These are phyloP conservation scores for Cotesia glomerata DNA, from an alignment of 1,140 invertebrate genomes.

Conservation along the genomic window DNA sequence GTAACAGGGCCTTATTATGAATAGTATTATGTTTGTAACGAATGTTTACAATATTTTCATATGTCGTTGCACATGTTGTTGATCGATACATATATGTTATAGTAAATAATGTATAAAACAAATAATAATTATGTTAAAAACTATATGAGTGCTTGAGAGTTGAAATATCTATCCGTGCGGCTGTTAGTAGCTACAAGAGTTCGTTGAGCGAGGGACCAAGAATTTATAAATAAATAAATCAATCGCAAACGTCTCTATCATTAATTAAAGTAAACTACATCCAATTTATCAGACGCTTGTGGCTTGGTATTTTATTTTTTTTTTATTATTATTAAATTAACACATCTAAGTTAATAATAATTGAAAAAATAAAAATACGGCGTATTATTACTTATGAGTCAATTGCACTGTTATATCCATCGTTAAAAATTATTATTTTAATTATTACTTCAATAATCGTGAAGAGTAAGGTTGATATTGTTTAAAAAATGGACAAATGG, in stretches of 20 bases:
- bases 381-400: neutral
- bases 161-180: slow-evolving; percentile 15
- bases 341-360: neutral
- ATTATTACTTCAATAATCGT: no score
- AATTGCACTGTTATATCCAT: neutral
- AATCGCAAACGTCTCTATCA: slow-evolving; percentile 4
- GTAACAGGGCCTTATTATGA: slow-evolving; percentile 26
- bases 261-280: neutral
- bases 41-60: slow-evolving; percentile 31
- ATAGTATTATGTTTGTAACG: slow-evolving; percentile 30
- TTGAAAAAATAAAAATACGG: neutral
- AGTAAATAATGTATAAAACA: slow-evolving; percentile 2
- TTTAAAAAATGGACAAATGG: no score
- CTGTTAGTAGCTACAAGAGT: neutral
- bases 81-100: slow-evolving; percentile 20
- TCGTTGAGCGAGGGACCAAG: slow-evolving; percentile 16
- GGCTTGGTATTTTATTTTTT: neutral
- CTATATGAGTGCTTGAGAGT: neutral
- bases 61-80: slow-evolving; percentile 29
- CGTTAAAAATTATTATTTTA: neutral
- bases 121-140: neutral
- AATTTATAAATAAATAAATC: neutral
- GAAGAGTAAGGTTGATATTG: no score
- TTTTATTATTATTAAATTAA: neutral
- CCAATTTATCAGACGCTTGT: no score